phyloP scores from a whole-genome alignment of 2,888 invertebrate genomes.

The Bombylius major region DNA sequence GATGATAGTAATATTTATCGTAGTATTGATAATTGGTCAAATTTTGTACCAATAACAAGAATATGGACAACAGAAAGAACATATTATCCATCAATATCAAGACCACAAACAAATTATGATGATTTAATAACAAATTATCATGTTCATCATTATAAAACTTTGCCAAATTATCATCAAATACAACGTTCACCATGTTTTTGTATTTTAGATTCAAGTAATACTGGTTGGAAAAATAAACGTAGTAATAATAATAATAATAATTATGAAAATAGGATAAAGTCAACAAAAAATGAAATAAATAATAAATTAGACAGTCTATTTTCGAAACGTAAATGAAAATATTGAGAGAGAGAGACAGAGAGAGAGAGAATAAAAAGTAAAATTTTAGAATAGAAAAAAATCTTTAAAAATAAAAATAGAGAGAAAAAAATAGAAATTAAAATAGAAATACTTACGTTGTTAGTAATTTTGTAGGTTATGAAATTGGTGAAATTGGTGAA shows the following conservation, averaged over 20 bases:
- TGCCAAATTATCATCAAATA: too few relatives aligned
- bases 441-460: too few relatives aligned
- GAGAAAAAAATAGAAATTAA: too few relatives aligned
- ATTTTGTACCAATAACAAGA: slow-evolving; percentile 27
- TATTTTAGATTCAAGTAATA: slow-evolving; percentile 14
- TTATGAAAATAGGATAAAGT: neutral
- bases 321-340: slow-evolving; percentile 13
- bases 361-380: too few relatives aligned
- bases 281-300: slow-evolving; percentile 13
- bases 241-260: neutral
- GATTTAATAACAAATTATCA: neutral
- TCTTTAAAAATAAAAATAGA: too few relatives aligned
- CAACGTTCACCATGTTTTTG: slow-evolving; percentile 27
- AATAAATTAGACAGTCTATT: slow-evolving; percentile 30
- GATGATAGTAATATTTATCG: slow-evolving; percentile 23
- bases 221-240: neutral
- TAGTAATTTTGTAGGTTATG: too few relatives aligned
- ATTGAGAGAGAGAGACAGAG: too few relatives aligned
- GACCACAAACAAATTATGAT: neutral
- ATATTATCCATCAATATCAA: slow-evolving; percentile 14
- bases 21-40: slow-evolving; percentile 29
- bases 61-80: slow-evolving; percentile 31
- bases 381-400: too few relatives aligned
- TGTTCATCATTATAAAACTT: too few relatives aligned
- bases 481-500: too few relatives aligned